phyloP scores from a whole-genome alignment of 2,113 vertebrate genomes.

The Myotis lucifugus region DNA sequence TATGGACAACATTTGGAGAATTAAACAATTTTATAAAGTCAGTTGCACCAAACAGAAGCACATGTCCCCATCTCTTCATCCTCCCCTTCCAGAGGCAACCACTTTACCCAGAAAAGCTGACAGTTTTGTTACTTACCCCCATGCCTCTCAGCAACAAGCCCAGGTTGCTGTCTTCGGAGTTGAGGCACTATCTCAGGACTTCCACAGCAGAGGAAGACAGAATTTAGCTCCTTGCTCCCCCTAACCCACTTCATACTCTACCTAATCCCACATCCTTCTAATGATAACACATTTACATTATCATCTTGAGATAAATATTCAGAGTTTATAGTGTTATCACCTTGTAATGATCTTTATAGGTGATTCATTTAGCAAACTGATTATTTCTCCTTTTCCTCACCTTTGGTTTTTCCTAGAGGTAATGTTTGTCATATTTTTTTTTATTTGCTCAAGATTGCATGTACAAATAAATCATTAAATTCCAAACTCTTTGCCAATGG shows the following conservation, averaged over 20 bases:
- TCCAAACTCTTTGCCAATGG: constrained; percentile 7
- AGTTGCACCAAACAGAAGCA: background rate
- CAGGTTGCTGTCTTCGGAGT: background rate
- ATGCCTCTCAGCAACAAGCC: background rate
- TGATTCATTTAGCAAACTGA: constrained; percentile 31
- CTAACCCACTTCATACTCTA: background rate
- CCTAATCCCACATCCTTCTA: background rate
- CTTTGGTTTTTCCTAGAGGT: constrained; percentile 29
- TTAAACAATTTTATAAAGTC: background rate
- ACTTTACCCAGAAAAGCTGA: background rate
- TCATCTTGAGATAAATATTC: constrained; percentile 9
- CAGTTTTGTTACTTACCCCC: background rate
- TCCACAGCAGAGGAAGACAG: background rate
- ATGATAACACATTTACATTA: background rate
- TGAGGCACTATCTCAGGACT: background rate
- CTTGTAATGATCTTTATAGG: constrained; percentile 37
- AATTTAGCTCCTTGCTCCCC: background rate
- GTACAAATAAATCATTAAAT: constrained; percentile 7
- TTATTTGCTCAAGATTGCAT: background rate
- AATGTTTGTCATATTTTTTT: background rate
- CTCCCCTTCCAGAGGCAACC: background rate
- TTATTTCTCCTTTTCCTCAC: constrained; percentile 26
- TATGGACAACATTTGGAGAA: background rate
- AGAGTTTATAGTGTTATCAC: background rate
- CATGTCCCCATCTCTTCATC: background rate